Evolutionary conservation across 2,113 vertebrate species (phyloP).

Genomic region (Pantherophis guttatus): DNA sequence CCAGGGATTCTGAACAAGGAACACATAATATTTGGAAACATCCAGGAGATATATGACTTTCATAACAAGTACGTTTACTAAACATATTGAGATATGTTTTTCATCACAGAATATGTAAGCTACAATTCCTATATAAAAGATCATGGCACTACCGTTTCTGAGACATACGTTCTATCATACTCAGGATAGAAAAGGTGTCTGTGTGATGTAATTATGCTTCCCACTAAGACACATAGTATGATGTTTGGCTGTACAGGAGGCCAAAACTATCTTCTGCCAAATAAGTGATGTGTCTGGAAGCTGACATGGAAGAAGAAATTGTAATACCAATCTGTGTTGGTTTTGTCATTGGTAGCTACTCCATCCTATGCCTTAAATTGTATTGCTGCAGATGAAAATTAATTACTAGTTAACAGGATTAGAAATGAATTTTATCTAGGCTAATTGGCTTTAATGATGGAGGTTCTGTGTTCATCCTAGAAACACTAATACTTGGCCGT

Average conservation of each 20-base stretch:
- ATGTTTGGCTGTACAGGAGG: background rate
- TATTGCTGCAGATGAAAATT: background rate
- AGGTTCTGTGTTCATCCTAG: background rate
- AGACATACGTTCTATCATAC: background rate
- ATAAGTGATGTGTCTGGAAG: background rate
- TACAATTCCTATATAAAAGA: background rate
- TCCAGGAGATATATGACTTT: slow-evolving; percentile 97
- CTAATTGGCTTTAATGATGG: background rate
- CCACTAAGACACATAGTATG: background rate
- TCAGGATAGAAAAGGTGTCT: background rate
- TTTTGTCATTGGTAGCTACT: background rate
- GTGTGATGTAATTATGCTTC: background rate
- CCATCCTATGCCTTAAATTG: background rate
- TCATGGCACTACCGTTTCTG: background rate
- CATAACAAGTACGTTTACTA: slow-evolving; percentile 89
- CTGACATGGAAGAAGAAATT: background rate
- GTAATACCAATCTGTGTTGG: background rate
- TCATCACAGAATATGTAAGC: background rate
- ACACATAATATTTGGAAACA: slow-evolving; percentile 94
- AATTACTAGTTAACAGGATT: background rate
- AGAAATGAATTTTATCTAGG: background rate
- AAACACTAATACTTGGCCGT: background rate
- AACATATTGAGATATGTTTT: slow-evolving; percentile 1
- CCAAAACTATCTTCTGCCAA: background rate
- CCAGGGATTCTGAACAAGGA: slow-evolving; percentile 92